Percentiles rank a stretch among this genome's conserved stretches.
phyloP scores from a whole-genome alignment of 2,113 vertebrate species.

The Alligator mississippiensis region DNA sequence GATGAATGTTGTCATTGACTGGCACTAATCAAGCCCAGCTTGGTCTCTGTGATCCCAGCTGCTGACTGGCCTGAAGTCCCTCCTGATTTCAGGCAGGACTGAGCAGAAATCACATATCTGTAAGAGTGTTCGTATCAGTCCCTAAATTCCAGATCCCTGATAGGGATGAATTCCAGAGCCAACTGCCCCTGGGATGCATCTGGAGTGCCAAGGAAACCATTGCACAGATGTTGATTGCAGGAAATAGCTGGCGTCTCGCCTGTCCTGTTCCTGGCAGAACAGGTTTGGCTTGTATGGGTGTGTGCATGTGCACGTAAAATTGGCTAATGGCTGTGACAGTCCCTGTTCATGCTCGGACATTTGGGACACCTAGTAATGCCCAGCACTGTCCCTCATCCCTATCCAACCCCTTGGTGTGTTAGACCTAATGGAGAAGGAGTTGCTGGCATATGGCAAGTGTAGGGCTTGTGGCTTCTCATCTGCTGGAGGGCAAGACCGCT shows the following conservation, averaged over 20 bases:
- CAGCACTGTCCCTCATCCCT: not conserved
- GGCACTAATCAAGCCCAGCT: not conserved
- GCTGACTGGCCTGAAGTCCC: not conserved
- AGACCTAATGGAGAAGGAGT: not conserved
- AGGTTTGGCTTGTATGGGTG: not conserved
- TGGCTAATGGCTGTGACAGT: not conserved
- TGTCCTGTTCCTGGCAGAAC: not conserved
- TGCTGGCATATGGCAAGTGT: not conserved
- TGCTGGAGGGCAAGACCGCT: not conserved
- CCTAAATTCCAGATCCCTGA: constrained; percentile 25
- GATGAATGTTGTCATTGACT: not conserved
- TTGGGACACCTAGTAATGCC: not conserved
- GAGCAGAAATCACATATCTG: not conserved
- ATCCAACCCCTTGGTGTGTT: not conserved
- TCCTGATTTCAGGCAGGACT: not conserved
- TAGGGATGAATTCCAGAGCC: constrained; percentile 26
- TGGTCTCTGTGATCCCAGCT: not conserved
- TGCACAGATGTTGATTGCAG: constrained; percentile 57
- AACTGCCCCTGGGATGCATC: constrained; percentile 27
- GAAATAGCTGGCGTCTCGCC: not conserved
- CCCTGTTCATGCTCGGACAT: not conserved
- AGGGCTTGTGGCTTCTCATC: accelerated
- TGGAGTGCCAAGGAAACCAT: not conserved
- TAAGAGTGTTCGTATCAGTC: not conserved
- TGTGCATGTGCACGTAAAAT: accelerated